phyloP scores from a whole-genome alignment of 2,113 vertebrate species.

The Xyliphius kryptos region DNA sequence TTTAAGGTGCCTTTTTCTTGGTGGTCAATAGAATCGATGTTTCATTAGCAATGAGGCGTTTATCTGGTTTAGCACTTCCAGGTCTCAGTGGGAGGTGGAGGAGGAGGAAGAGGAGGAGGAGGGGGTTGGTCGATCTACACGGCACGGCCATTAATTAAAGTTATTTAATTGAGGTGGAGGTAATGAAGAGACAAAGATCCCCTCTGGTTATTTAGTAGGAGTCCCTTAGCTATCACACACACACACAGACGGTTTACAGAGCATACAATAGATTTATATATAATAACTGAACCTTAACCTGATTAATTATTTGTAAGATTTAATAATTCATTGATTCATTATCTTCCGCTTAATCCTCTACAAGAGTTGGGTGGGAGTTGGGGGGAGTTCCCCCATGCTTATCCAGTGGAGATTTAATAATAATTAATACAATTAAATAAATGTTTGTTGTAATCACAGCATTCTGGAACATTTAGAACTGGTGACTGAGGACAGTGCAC shows the following conservation, averaged over 20 bases:
- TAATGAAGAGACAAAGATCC: conserved; percentile 84
- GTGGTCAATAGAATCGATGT: conserved; percentile 95
- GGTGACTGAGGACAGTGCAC: no score
- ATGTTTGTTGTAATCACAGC: neutral
- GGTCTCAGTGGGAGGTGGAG: conserved; percentile 48
- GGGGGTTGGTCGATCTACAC: conserved; percentile 79
- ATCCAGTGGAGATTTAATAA: neutral
- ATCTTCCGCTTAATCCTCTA: no score
- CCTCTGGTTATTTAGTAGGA: conserved; percentile 24
- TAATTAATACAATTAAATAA: neutral
- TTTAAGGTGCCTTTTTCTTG: conserved; percentile 62
- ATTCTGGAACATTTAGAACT: neutral
- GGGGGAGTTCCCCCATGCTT: no score
- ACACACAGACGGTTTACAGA: conserved; percentile 5
- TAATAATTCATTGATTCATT: no score
- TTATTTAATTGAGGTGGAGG: conserved; percentile 94
- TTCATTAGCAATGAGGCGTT: conserved; percentile 98
- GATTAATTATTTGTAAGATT: neutral
- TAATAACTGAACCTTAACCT: no score
- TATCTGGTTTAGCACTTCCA: conserved; percentile 95
- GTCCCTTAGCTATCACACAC: conserved; percentile 3
- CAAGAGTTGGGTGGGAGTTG: no score
- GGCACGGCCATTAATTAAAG: conserved; percentile 96
- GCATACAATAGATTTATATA: no score
- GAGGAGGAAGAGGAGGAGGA: conserved; percentile 5